Percentiles rank a stretch among this genome's conserved stretches.
These are phyloP conservation scores for Telenomus remus DNA, from an alignment of 1,140 invertebrate species.

Conservation along the genomic window DNA sequence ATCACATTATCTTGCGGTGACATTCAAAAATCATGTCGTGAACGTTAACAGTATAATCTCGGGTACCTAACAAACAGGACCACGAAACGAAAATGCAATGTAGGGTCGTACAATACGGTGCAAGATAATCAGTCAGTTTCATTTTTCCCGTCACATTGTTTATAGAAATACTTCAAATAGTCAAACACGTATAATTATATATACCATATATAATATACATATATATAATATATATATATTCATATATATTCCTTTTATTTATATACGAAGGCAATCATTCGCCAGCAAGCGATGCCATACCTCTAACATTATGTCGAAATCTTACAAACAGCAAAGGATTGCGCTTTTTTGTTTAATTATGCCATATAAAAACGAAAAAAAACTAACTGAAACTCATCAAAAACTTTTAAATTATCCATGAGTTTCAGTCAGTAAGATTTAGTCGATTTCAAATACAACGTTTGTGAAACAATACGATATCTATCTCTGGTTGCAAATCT, in stretches of 20 bases:
- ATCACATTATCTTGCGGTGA: slow-evolving; percentile 32
- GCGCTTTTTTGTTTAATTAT: slow-evolving; percentile 41
- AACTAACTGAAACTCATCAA: slow-evolving; percentile 40
- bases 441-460: slow-evolving; percentile 21
- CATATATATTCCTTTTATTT: slow-evolving; percentile 44
- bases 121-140: slow-evolving; percentile 50
- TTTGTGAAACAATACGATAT: slow-evolving; percentile 25
- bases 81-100: slow-evolving; percentile 23
- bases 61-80: slow-evolving; percentile 27
- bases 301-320: slow-evolving; percentile 54
- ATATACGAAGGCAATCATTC: slow-evolving; percentile 59
- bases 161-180: slow-evolving; percentile 51
- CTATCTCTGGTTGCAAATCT: slow-evolving; percentile 8
- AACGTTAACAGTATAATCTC: slow-evolving; percentile 13
- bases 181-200: slow-evolving; percentile 44
- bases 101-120: slow-evolving; percentile 34
- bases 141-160: slow-evolving; percentile 30
- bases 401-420: slow-evolving; percentile 13
- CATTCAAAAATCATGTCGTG: slow-evolving; percentile 40
- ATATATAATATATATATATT: slow-evolving; percentile 34
- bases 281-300: slow-evolving; percentile 59
- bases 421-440: slow-evolving; percentile 17
- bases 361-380: slow-evolving; percentile 44
- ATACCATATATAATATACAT: slow-evolving; percentile 32
- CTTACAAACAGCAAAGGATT: slow-evolving; percentile 51